phyloP scores from a whole-genome alignment of 2,888 invertebrate genomes.

The Arrhopalites spinosus region DNA sequence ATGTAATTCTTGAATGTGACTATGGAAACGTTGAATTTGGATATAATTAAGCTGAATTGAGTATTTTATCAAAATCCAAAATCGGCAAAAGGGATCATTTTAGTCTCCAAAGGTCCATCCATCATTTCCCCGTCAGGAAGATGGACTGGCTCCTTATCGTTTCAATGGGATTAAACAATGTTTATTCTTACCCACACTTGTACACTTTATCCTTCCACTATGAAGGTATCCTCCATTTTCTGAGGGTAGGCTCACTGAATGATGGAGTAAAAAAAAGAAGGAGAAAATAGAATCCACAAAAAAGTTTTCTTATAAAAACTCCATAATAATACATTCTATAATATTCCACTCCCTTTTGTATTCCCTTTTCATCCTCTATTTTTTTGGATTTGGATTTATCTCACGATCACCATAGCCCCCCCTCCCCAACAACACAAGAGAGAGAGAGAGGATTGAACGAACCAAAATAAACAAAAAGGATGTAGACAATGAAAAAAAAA shows the following conservation, averaged over 20 bases:
- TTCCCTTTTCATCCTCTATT: neutral
- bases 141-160: slow-evolving; percentile 24
- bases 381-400: neutral
- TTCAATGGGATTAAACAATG: slow-evolving; percentile 16
- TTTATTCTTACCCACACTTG: neutral
- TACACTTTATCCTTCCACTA: neutral
- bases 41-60: slow-evolving; percentile 36
- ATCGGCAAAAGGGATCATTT: slow-evolving; percentile 28
- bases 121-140: slow-evolving; percentile 30
- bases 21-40: slow-evolving; percentile 15
- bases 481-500: no score
- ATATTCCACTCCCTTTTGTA: neutral
- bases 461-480: no score
- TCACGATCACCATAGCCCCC: no score
- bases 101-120: slow-evolving; percentile 24
- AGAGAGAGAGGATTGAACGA: neutral
- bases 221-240: neutral
- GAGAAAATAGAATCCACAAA: no score
- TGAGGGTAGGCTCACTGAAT: no score
- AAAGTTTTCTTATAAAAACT: no score
- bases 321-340: no score
- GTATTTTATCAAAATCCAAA: slow-evolving; percentile 20
- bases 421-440: neutral
- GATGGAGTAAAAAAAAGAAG: no score
- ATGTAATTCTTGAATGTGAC: slow-evolving; percentile 20